These are phyloP conservation scores for Netelia virgata DNA, from an alignment of 2,888 invertebrate genomes.

Conservation along the genomic window DNA sequence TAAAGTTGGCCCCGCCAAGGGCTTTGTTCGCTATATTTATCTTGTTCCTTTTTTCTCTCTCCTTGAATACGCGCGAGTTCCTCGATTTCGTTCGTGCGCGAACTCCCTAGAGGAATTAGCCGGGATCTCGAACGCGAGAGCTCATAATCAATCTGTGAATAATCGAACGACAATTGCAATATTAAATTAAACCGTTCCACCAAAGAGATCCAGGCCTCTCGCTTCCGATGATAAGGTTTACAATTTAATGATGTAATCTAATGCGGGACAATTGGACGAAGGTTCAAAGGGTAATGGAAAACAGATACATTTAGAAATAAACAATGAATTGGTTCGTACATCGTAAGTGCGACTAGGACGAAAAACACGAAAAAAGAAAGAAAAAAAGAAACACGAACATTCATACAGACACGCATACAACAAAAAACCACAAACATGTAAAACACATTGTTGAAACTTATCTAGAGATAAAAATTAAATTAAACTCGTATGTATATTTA, in stretches of 20 bases:
- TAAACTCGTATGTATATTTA: conserved; percentile 83
- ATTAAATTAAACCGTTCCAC: conserved; percentile 54
- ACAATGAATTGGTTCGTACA: conserved; percentile 43
- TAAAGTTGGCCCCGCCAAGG: conserved; percentile 34
- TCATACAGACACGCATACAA: conserved; percentile 21
- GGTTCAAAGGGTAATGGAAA: conserved; percentile 53
- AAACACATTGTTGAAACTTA: conserved; percentile 73
- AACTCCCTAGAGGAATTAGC: neutral
- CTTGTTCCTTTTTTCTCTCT: conserved; percentile 39
- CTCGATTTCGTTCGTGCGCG: neutral
- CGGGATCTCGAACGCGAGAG: neutral
- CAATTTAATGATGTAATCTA: conserved; percentile 21
- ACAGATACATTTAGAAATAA: conserved; percentile 39
- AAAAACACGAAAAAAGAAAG: conserved; percentile 28
- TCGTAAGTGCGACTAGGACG: conserved; percentile 52
- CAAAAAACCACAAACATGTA: conserved; percentile 52
- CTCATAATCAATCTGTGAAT: conserved; percentile 41
- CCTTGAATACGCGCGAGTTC: conserved; percentile 4
- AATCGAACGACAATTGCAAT: conserved; percentile 51
- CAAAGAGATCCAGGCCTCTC: conserved; percentile 62
- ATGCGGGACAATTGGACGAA: conserved; percentile 44
- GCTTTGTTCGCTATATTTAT: conserved; percentile 20
- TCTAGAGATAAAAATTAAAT: conserved; percentile 75
- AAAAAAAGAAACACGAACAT: conserved; percentile 41
- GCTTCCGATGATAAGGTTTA: conserved; percentile 50